Base-by-base conservation (phyloP, 2,888 invertebrate species). In the Heliconius hortense region DNA sequence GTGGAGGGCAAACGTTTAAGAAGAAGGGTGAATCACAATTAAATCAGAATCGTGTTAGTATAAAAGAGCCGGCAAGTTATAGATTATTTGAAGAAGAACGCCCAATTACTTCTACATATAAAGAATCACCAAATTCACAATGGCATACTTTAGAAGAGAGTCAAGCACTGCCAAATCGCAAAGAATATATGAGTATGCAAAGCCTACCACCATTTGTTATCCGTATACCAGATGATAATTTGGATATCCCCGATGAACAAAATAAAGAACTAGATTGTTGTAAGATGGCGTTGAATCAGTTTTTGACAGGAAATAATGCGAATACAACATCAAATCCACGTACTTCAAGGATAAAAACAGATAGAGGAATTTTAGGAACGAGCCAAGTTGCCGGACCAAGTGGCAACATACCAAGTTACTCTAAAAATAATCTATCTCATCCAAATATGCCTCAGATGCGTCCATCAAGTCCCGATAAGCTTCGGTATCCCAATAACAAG, bases 131-230 rank as follows among this genome's bases (percentile, higher is more conserved):
- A 24, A 75, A 78, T 31, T 24, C 60, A 15, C 74, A 77, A n/a
- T 80, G 79, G 80, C 73, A 73, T 31, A 72, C 80, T 21, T 73
- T 80, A 56, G 39, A 74, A 64, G 76, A 79, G 28, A 79, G 66
- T 60, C 31, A 31, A 53, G 21, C 56, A 13, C 67, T 69, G 26
- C 24, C 75, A 4, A 56, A 56, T 35, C 69, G 71, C 59, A 66
- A 26, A 28, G 48, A 74, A 56, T 62, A 76, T 62, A 62, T 63
- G 60, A n/a, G 35, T n/a, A 71, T 67, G 73, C 63, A 71, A 26
- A 74, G 62, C 28, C 18, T 66, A 56, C 64, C 74, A 35, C 74
- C 64, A 43, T 71, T 64, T 71, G 26, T 15, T 43, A 28, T 15
- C 26, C n/a, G 21, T 21, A n/a, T 53, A 63, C 31, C 67, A 62